Conservation (phyloP, 2,797 vertebrate genomes). For the Perodicticus potto region DNA sequence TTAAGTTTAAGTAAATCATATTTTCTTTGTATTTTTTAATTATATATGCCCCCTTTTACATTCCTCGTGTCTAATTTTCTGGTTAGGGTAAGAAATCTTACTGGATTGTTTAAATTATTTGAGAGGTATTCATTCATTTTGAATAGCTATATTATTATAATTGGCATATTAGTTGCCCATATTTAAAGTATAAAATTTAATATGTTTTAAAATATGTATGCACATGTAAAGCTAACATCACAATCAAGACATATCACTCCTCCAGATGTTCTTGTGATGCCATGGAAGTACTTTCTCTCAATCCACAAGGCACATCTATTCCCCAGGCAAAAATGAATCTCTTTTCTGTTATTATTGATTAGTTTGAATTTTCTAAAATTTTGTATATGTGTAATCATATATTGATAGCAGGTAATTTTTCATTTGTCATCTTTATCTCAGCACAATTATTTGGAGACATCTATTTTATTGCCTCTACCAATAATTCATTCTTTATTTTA, state of each 20-base stretch:
- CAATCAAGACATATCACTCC: not conserved
- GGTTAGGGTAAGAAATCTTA: not conserved
- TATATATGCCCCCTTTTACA: not conserved
- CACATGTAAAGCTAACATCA: not conserved
- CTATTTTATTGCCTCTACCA: not conserved
- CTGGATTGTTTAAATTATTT: constrained; percentile 33
- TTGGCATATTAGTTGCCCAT: not conserved
- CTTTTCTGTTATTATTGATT: not conserved
- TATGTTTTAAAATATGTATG: not conserved
- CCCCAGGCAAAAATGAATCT: not conserved
- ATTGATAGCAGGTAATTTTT: not conserved
- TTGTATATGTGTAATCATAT: not conserved
- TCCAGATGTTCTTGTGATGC: not conserved
- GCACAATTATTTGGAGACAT: not conserved
- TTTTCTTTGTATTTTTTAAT: not conserved
- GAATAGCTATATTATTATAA: not conserved
- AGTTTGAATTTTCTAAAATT: constrained; percentile 44
- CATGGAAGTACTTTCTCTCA: not conserved
- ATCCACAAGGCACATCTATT: not conserved
- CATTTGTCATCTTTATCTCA: not conserved
- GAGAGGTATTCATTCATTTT: not conserved
- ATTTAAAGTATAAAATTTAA: not conserved
- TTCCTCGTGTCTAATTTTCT: not conserved
- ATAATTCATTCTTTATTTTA: not conserved
- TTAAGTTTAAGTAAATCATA: not conserved